Conservation (phyloP, 2,797 vertebrate species). For the Cetoscarus ocellatus region DNA sequence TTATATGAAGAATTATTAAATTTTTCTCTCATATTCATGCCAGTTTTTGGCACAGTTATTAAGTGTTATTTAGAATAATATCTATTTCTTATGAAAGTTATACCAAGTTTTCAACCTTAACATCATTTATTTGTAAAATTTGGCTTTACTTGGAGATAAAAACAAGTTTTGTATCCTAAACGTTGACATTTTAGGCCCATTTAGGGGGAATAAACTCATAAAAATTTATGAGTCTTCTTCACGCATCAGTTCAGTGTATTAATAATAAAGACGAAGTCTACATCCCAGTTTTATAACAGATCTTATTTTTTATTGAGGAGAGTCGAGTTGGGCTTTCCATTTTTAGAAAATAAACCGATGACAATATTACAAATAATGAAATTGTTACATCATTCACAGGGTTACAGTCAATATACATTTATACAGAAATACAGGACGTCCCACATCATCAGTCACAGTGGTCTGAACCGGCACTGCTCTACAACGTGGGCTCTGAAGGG, state of each 20-base stretch:
- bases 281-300: slow-evolving; percentile 75
- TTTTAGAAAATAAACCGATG: slow-evolving; percentile 92
- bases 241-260: background rate
- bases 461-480: slow-evolving; percentile 78
- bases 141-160: too few relatives aligned
- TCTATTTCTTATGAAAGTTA: too few relatives aligned
- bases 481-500: slow-evolving; percentile 51
- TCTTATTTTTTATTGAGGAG: slow-evolving; percentile 88
- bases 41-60: too few relatives aligned
- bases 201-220: too few relatives aligned
- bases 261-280: background rate
- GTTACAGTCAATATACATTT: slow-evolving; percentile 92
- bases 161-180: too few relatives aligned
- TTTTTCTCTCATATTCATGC: too few relatives aligned
- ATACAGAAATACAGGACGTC: slow-evolving; percentile 86
- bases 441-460: slow-evolving; percentile 85
- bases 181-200: too few relatives aligned
- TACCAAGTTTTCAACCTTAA: too few relatives aligned
- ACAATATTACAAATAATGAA: slow-evolving; percentile 93
- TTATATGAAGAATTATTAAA: too few relatives aligned
- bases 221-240: too few relatives aligned
- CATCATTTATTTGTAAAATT: too few relatives aligned
- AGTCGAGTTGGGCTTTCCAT: slow-evolving; percentile 88
- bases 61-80: too few relatives aligned
- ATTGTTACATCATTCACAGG: slow-evolving; percentile 93